These are phyloP conservation scores for Diacarnus erythraeanus DNA, from an alignment of 37 sponge, comb jelly and placozoan genomes.

Conservation along the genomic window DNA sequence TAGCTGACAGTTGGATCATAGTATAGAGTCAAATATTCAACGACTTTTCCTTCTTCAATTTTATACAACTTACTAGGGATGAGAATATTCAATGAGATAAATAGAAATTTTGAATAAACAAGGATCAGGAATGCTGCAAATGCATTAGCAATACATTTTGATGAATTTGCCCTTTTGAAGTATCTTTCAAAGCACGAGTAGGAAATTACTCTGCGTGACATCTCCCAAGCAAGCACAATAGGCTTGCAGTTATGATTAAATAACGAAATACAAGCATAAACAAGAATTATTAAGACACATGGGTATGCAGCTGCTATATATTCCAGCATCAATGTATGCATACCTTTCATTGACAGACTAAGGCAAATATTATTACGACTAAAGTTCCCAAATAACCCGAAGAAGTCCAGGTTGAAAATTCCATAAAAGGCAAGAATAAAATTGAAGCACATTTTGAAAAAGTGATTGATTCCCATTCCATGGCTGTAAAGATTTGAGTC, in stretches of 20 bases:
- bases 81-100: conserved; percentile 4
- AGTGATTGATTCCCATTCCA: too few relatives aligned
- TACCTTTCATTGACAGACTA: neutral
- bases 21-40: neutral
- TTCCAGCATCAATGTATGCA: neutral
- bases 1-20: neutral
- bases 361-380: neutral
- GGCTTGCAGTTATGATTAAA: conserved; percentile 2
- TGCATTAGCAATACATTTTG: neutral
- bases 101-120: conserved; percentile 3
- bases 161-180: neutral
- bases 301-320: conserved; percentile 15
- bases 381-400: too few relatives aligned
- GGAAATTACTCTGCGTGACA: neutral
- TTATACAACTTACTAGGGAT: neutral
- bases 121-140: conserved; percentile 16
- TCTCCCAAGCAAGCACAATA: neutral
- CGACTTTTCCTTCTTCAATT: neutral
- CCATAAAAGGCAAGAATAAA: neutral
- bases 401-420: conserved; percentile 22
- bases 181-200: neutral
- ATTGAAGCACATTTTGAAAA: too few relatives aligned
- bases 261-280: neutral
- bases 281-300: neutral
- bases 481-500: too few relatives aligned